These are phyloP conservation scores for Patella depressa DNA, from an alignment of 2,888 invertebrate species.

Conservation along the genomic window DNA sequence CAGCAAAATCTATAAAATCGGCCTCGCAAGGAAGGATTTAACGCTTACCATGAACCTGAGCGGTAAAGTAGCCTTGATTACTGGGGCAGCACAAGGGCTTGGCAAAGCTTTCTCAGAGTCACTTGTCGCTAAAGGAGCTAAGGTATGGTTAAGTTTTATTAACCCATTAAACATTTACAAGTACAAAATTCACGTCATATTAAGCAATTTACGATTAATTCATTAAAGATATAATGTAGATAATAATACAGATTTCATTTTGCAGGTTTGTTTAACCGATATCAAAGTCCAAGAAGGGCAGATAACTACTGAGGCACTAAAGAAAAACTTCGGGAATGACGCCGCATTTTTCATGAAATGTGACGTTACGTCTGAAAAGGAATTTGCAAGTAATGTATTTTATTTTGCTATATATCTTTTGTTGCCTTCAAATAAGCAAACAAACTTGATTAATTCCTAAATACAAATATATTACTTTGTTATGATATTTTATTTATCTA, in stretches of 20 bases:
- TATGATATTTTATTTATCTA: too few species aligned
- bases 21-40: too few species aligned
- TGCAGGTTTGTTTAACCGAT: conserved; percentile 58
- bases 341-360: conserved; percentile 51
- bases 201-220: too few species aligned
- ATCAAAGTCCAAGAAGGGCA: conserved; percentile 44
- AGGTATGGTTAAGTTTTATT: conserved; percentile 40
- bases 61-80: conserved; percentile 59
- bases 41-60: conserved; percentile 45
- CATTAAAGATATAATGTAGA: too few species aligned
- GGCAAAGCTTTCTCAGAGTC: conserved; percentile 60
- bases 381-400: conserved; percentile 44
- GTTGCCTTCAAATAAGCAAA: too few species aligned
- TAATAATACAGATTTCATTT: background rate
- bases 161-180: background rate
- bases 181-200: too few species aligned
- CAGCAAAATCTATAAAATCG: too few species aligned
- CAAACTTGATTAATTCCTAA: too few species aligned
- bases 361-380: conserved; percentile 50
- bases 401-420: background rate
- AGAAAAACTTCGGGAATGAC: conserved; percentile 43
- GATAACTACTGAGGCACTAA: conserved; percentile 42
- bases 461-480: too few species aligned
- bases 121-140: conserved; percentile 52
- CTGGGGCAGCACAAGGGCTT: conserved; percentile 63